Evolutionary conservation across 2,113 vertebrate species (phyloP).

Genomic region (Dendropsophus ebraccatus): DNA sequence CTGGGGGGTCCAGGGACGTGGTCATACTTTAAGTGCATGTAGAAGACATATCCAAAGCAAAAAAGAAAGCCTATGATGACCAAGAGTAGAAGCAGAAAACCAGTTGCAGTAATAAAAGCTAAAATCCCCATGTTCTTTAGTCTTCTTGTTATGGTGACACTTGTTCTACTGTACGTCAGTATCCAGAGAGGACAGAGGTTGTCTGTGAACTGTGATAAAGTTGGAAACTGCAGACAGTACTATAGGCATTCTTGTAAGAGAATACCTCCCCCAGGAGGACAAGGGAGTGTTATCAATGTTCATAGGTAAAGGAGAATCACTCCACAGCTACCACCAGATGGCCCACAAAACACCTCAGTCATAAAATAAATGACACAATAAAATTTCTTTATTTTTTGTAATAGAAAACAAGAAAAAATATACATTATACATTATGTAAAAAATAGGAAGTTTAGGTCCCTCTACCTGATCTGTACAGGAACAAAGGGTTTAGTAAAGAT

Average conservation of each 20-base stretch:
- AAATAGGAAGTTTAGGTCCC: too few relatives aligned
- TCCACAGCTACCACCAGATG: neutral
- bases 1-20: slow-evolving; percentile 78
- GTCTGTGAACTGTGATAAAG: neutral
- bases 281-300: neutral
- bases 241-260: neutral
- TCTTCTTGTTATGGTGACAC: neutral
- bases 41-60: slow-evolving; percentile 72
- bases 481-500: too few relatives aligned
- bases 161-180: neutral
- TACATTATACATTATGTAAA: too few relatives aligned
- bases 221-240: neutral
- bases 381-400: too few relatives aligned
- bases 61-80: slow-evolving; percentile 63
- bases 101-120: neutral
- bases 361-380: too few relatives aligned
- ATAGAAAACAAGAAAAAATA: too few relatives aligned
- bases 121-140: neutral
- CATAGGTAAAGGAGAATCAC: neutral
- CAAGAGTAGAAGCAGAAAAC: slow-evolving; percentile 58
- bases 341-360: too few relatives aligned
- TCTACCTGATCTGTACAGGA: too few relatives aligned
- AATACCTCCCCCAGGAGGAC: neutral
- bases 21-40: slow-evolving; percentile 75
- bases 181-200: neutral